These are phyloP conservation scores for Eretmochelys imbricata DNA, from an alignment of 2,113 vertebrate genomes.

Conservation along the genomic window DNA sequence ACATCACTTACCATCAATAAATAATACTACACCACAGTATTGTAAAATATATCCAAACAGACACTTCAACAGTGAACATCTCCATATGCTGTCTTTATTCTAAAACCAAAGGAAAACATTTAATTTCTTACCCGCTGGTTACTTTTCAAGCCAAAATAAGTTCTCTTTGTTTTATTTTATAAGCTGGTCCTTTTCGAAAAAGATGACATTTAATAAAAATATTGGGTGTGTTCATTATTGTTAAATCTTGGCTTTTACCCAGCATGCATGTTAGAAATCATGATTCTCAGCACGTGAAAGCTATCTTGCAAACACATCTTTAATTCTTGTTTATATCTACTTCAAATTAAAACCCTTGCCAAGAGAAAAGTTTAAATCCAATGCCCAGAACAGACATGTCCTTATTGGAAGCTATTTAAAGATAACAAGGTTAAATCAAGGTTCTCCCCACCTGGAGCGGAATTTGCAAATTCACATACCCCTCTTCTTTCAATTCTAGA, in stretches of 20 bases:
- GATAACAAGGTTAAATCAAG: background rate
- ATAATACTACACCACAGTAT: conserved; percentile 49
- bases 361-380: background rate
- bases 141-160: background rate
- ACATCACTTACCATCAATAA: conserved; percentile 64
- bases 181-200: background rate
- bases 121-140: conserved; percentile 50
- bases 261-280: background rate
- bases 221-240: background rate
- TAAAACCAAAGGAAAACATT: conserved; percentile 36
- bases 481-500: background rate
- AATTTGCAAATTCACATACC: background rate
- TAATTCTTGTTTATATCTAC: background rate
- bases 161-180: background rate
- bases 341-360: background rate
- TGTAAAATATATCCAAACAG: conserved; percentile 57
- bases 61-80: conserved; percentile 52
- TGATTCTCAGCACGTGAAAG: background rate
- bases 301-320: background rate
- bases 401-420: background rate
- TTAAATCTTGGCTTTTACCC: background rate
- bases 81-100: conserved; percentile 36
- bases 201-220: background rate
- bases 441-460: background rate
- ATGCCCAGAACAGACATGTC: background rate